Percentiles rank a stretch among this genome's conserved stretches.
These are phyloP conservation scores for Forbesichthys agassizii DNA, from an alignment of 2,113 vertebrate genomes.

Conservation along the genomic window DNA sequence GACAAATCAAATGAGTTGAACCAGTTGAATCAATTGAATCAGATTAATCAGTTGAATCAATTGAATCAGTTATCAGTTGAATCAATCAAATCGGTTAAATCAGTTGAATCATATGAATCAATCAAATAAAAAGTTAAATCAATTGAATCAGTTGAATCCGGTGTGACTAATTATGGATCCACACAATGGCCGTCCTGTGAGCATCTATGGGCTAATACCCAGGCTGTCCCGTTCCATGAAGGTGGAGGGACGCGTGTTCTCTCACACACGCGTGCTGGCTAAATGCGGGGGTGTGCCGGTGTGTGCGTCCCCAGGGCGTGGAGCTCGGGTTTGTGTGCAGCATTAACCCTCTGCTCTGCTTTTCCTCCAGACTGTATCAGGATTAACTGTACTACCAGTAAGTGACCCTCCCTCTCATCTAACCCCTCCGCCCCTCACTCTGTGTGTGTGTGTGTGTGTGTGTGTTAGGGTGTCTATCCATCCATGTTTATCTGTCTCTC, in stretches of 20 bases:
- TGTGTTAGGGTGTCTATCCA: background rate
- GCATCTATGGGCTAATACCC: background rate
- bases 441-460: slow-evolving; percentile 40
- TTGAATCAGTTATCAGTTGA: no score
- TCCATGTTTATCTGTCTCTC: slow-evolving; percentile 15
- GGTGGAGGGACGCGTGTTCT: slow-evolving; percentile 53
- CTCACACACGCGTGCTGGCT: slow-evolving; percentile 18
- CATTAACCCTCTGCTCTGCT: slow-evolving; percentile 99
- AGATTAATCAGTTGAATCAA: no score
- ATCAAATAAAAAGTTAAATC: no score
- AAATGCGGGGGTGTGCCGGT: slow-evolving; percentile 79
- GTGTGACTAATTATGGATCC: background rate
- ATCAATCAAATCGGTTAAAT: background rate
- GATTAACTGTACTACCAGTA: slow-evolving; percentile 99
- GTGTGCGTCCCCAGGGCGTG: slow-evolving; percentile 99
- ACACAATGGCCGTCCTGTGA: background rate
- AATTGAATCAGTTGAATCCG: no score
- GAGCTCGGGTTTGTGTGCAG: slow-evolving; percentile 97
- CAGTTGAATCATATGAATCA: no score
- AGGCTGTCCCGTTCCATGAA: slow-evolving; percentile 35
- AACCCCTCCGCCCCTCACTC: slow-evolving; percentile 67
- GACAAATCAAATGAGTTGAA: background rate
- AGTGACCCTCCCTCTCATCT: slow-evolving; percentile 83
- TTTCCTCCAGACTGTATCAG: slow-evolving; percentile 99
- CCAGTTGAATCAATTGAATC: background rate